Base-by-base conservation (phyloP, 2,113 vertebrate genomes). In the Leptocoma aspasia region DNA sequence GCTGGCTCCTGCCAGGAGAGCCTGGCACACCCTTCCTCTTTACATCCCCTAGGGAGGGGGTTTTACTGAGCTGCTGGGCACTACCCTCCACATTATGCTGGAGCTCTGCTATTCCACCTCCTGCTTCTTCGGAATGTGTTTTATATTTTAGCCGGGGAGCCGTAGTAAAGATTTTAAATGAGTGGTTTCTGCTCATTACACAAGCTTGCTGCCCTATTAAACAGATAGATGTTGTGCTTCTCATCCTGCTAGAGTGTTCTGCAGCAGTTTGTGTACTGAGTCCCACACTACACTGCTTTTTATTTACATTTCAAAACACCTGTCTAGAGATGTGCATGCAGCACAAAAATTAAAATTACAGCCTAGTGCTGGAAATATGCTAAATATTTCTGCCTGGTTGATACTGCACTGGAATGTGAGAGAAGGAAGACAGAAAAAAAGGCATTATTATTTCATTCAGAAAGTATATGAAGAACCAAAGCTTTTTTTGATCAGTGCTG, bases 271-370 rank as follows among this genome's bases (percentile, higher is more conserved):
- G 41, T 66, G 73, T 84, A 28, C 45, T 3, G 13, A 39, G 45
- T 65, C 73, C 49, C 56, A 89, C 70, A 61, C 64, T 85, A 70
- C 42, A 9, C 39, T 78, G 60, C 35, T 68, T 94, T 57, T 83
- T 88, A 91, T 93, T 91, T 88, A 82, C 86, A 86, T 82, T 92
- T 88, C 86, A 94, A 92, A 96, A 86, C 84, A 95, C 92, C 80
- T 78, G 61, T 78, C 71, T 91, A 65, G 50, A 4, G 6, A 70
- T 54, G 17, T 66, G 45, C 8, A 3, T 37, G 70, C 50, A 44
- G 66, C 71, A 89, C 78, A 82, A 80, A 89, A 94, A 85, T 70
- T 90, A 83, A 86, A 82, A 87, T 73, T 77, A 59, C 35, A 47
- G 68, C 50, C 60, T 42, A 31, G 45, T 23, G 20, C 21, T 3